Conservation (phyloP, 2,113 vertebrate genomes). For the Neogobius melanostomus region DNA sequence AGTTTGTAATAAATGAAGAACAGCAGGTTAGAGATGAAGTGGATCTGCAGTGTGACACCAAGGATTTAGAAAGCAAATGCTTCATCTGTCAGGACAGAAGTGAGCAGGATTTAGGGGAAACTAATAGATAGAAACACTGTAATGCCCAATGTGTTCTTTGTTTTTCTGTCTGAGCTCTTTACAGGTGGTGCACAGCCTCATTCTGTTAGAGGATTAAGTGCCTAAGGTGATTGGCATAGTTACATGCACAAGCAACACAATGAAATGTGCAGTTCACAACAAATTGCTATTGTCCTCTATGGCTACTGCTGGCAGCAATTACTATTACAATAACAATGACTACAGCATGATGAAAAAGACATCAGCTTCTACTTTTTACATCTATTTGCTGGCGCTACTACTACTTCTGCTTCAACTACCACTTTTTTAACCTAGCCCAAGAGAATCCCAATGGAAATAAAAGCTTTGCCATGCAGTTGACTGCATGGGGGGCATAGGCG, state of each 20-base stretch:
- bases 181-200: not conserved
- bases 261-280: not conserved
- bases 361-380: no score
- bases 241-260: not conserved
- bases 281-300: not conserved
- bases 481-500: no score
- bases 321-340: not conserved
- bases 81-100: slow-evolving; percentile 11
- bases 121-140: not conserved
- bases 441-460: no score
- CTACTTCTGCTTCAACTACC: no score
- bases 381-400: no score
- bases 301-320: not conserved
- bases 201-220: slow-evolving; percentile 4
- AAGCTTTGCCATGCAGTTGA: no score
- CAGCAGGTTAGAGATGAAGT: slow-evolving; percentile 8
- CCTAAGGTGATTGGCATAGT: not conserved
- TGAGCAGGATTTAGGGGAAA: slow-evolving; percentile 1
- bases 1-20: slow-evolving; percentile 4
- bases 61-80: not conserved
- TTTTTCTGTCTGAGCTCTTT: not conserved
- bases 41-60: not conserved
- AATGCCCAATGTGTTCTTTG: not conserved
- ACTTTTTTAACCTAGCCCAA: no score
- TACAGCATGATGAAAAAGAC: no score